Percentiles rank a stretch among this genome's conserved stretches.
phyloP scores from a whole-genome alignment of 2,888 invertebrate species.

The Gerosis bhagava region DNA sequence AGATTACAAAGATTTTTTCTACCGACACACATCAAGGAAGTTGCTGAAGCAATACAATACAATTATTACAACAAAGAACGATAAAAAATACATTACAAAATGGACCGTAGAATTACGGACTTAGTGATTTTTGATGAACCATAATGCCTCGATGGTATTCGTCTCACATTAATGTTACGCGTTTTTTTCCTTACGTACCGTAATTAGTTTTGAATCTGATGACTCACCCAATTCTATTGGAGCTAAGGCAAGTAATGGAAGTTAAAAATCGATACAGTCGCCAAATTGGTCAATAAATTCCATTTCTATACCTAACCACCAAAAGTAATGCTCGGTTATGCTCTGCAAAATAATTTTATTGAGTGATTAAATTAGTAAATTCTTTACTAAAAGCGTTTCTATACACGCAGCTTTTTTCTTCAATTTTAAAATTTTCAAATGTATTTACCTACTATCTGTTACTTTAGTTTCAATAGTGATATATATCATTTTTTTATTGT shows the following conservation, averaged over 20 bases:
- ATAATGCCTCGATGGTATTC: conserved; percentile 55
- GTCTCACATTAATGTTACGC: conserved; percentile 58
- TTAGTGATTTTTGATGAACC: conserved; percentile 61
- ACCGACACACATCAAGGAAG: conserved; percentile 23
- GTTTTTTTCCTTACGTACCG: conserved; percentile 59
- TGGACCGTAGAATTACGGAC: conserved; percentile 40
- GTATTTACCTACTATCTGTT: too few relatives aligned
- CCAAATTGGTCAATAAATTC: conserved; percentile 37
- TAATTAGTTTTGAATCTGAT: conserved; percentile 80
- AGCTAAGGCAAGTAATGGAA: conserved; percentile 57
- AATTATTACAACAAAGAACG: conserved; percentile 14
- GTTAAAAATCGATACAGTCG: conserved; percentile 40
- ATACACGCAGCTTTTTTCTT: conserved; percentile 18
- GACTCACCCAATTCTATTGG: conserved; percentile 77
- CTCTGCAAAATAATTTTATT: conserved; percentile 5
- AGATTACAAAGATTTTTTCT: conserved; percentile 14
- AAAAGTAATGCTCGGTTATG: too few relatives aligned
- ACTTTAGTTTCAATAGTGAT: too few relatives aligned
- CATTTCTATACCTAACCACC: conserved; percentile 15
- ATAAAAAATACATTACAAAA: conserved; percentile 27
- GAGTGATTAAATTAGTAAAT: conserved; percentile 13
- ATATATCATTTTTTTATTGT: too few relatives aligned
- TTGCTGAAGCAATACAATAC: conserved; percentile 18
- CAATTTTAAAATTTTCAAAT: too few relatives aligned
- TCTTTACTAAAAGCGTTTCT: conserved; percentile 6